Percentiles rank a stretch among this genome's conserved stretches.
These are phyloP conservation scores for Toxotes lorentzi DNA, from an alignment of 2,797 vertebrate species.

Conservation along the genomic window DNA sequence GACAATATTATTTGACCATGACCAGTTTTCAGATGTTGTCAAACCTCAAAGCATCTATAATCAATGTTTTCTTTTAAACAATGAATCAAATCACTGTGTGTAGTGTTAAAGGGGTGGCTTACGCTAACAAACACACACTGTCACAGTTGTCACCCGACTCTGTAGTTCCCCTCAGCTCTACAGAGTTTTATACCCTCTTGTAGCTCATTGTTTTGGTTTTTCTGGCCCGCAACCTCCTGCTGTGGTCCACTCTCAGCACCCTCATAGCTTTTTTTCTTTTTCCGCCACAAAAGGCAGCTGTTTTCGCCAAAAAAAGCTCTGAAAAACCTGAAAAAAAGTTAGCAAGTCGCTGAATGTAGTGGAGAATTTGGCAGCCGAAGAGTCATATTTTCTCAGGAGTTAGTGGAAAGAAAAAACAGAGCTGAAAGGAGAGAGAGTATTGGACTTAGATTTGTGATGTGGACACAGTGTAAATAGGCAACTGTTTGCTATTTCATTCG, in stretches of 20 bases:
- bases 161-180: too few species aligned
- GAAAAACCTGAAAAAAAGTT: neutral
- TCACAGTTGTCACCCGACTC: neutral
- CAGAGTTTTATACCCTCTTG: too few species aligned
- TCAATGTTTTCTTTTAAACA: neutral
- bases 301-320: too few species aligned
- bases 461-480: neutral
- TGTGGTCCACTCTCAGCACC: neutral
- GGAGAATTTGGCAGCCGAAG: too few species aligned
- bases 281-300: too few species aligned
- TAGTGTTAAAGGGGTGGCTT: neutral
- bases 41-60: neutral
- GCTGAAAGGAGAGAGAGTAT: neutral
- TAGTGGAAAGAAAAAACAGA: neutral
- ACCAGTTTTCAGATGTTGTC: neutral
- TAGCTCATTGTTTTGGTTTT: neutral
- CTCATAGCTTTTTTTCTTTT: neutral
- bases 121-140: too few species aligned
- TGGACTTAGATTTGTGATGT: neutral
- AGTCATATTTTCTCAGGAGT: neutral
- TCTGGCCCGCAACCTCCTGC: neutral
- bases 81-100: neutral
- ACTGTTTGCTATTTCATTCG: neutral
- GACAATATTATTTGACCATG: neutral
- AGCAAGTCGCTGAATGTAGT: neutral